Evolutionary conservation across 2,797 vertebrate species (phyloP).

Genomic region (Gorsachius magnificus): DNA sequence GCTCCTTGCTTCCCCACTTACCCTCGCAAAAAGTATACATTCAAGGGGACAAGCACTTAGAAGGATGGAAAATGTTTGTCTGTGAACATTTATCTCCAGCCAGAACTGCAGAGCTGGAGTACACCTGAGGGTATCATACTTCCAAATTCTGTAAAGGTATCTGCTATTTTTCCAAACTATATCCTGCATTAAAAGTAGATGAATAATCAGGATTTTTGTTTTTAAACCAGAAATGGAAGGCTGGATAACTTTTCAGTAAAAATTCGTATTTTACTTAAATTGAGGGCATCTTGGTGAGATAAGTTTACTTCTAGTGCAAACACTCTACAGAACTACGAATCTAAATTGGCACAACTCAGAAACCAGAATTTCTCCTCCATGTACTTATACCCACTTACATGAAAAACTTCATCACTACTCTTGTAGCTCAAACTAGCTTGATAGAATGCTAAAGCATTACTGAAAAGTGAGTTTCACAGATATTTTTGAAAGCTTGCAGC

Average conservation of each 20-base stretch:
- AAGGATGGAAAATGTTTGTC: neutral
- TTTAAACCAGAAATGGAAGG: neutral
- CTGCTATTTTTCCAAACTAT: neutral
- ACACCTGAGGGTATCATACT: neutral
- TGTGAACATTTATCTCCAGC: neutral
- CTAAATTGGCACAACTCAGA: neutral
- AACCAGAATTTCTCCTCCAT: neutral
- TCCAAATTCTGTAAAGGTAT: neutral
- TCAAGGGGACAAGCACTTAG: neutral
- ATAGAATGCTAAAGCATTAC: neutral
- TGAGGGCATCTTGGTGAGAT: neutral
- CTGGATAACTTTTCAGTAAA: neutral
- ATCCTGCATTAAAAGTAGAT: neutral
- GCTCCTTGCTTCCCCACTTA: neutral
- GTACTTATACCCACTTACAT: neutral
- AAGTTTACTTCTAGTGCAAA: neutral
- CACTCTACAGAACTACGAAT: neutral
- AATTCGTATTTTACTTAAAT: accelerated
- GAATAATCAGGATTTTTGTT: neutral
- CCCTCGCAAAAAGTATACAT: neutral
- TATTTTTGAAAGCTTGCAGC: neutral
- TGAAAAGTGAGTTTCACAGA: neutral
- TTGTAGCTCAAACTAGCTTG: neutral
- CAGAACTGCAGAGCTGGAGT: neutral
- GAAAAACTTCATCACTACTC: neutral